Evolutionary conservation across 2,113 vertebrate genomes (phyloP).

Genomic region (Condylura cristata): DNA sequence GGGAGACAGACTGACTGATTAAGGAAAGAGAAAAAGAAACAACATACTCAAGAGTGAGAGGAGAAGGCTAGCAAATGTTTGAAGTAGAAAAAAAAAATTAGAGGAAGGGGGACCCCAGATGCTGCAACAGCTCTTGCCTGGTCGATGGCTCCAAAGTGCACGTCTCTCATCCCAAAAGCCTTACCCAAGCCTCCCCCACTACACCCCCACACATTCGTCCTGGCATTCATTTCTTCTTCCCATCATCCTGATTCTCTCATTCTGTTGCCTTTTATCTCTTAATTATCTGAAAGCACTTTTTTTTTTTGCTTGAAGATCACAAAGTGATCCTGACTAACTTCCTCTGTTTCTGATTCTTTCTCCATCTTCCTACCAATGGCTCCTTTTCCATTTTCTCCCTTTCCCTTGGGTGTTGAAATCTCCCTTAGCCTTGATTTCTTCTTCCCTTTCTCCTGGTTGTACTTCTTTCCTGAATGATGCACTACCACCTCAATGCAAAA

Average conservation of each 20-base stretch:
- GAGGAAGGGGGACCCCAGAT: background rate
- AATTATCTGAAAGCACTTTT: background rate
- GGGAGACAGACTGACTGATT: background rate
- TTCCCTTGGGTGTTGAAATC: background rate
- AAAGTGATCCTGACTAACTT: background rate
- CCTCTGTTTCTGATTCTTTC: background rate
- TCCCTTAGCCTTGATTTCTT: background rate
- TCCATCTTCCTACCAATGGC: background rate
- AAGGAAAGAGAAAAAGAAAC: conserved; percentile 9
- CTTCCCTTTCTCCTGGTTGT: background rate
- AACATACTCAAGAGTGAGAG: background rate
- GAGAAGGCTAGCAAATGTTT: background rate
- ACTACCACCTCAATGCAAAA: background rate
- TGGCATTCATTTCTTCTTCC: background rate
- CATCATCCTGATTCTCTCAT: background rate
- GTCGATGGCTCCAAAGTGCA: fast-evolving
- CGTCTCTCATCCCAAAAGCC: background rate
- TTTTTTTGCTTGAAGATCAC: background rate
- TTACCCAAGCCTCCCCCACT: background rate
- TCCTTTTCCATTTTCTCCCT: background rate
- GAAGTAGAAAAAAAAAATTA: background rate
- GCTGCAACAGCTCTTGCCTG: background rate
- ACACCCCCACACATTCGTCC: too few relatives aligned
- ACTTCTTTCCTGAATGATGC: background rate
- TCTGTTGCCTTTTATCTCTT: background rate